Evolutionary conservation across 2,113 vertebrate species (phyloP).

Genomic region (Melanocharis versteri): DNA sequence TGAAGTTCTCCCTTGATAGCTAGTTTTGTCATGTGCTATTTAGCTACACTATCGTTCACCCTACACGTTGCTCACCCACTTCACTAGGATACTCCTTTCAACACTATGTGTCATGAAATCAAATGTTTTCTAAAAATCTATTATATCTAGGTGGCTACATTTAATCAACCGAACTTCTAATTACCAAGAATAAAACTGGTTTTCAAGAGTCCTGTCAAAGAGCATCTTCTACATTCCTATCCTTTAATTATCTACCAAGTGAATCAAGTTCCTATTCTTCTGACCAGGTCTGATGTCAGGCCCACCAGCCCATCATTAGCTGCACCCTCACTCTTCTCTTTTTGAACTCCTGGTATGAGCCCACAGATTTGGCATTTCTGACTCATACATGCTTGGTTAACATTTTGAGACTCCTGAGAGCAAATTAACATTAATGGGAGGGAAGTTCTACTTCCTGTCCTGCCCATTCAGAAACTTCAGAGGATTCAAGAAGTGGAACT

Average conservation of each 20-base stretch:
- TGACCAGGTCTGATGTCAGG: background rate
- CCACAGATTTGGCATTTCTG: background rate
- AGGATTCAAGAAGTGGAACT: background rate
- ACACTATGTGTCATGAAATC: background rate
- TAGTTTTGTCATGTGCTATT: background rate
- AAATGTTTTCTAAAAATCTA: background rate
- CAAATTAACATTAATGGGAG: background rate
- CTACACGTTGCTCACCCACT: background rate
- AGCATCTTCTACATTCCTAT: background rate
- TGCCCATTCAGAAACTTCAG: background rate
- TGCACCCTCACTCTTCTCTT: background rate
- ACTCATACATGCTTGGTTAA: background rate
- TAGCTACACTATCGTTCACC: accelerated
- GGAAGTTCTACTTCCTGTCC: background rate
- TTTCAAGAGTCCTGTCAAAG: background rate
- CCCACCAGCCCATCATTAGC: slow-evolving; percentile 38
- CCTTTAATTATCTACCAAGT: slow-evolving; percentile 39
- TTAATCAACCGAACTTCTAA: slow-evolving; percentile 29
- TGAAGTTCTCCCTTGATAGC: background rate
- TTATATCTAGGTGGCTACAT: background rate
- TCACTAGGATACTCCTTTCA: background rate
- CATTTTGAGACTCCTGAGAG: background rate
- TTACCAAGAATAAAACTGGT: slow-evolving; percentile 15
- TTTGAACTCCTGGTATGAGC: background rate
- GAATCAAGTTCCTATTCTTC: slow-evolving; percentile 15